Conservation (phyloP, 2,113 vertebrate species). For the Ifrita kowaldi region DNA sequence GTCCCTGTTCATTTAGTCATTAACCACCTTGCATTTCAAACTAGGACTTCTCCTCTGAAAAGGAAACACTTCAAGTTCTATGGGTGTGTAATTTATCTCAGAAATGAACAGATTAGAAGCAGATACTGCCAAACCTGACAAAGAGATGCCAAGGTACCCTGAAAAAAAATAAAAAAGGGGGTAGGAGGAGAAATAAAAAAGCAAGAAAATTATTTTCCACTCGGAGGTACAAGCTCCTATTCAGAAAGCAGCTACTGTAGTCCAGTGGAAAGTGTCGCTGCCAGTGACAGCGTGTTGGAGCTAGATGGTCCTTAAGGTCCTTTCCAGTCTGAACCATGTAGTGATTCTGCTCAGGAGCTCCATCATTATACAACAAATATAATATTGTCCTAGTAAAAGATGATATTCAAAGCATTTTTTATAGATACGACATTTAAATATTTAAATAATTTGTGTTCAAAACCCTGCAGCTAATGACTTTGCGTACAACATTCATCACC, state of each 20-base stretch:
- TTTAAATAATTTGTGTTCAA: background rate
- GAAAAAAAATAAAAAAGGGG: fast-evolving
- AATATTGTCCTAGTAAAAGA: background rate
- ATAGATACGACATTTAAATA: background rate
- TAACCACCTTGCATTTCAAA: background rate
- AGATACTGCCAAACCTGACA: background rate
- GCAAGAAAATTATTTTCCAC: background rate
- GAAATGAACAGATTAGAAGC: background rate
- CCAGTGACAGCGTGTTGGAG: background rate
- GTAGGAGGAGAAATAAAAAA: background rate
- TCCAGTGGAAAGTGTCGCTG: background rate
- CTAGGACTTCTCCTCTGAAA: background rate
- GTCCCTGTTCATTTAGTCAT: background rate
- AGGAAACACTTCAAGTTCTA: background rate
- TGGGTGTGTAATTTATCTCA: background rate
- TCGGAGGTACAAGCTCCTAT: background rate
- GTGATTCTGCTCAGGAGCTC: background rate
- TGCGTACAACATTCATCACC: background rate
- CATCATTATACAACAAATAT: background rate
- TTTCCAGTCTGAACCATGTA: background rate
- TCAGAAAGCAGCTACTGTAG: background rate
- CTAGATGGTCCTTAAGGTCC: background rate
- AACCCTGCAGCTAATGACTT: background rate
- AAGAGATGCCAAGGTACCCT: background rate
- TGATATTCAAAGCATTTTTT: background rate